Percentiles rank a stretch among this genome's conserved stretches.
Conservation (phyloP, 2,888 invertebrate species). For the Leptothorax acervorum region DNA sequence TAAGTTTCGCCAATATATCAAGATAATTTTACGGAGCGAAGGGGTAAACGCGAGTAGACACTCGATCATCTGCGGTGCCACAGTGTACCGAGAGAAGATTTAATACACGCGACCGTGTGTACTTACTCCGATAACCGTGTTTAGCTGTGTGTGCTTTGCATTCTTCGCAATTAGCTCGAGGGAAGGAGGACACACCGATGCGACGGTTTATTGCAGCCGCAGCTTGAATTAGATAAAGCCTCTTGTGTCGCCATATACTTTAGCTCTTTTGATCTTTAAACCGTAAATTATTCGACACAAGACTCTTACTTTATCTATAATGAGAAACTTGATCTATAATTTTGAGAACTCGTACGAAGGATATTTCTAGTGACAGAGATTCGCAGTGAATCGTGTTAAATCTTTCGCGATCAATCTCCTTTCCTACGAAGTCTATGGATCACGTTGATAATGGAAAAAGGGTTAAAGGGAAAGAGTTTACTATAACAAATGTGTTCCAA, state of each 20-base stretch:
- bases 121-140: slow-evolving; percentile 22
- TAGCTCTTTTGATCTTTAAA: background rate
- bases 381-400: background rate
- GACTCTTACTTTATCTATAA: background rate
- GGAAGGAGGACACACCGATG: background rate
- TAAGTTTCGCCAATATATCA: slow-evolving; percentile 21
- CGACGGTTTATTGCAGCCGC: background rate
- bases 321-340: background rate
- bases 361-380: background rate
- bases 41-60: background rate
- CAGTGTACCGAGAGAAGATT: background rate
- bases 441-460: background rate
- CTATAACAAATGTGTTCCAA: background rate
- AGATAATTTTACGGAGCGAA: slow-evolving; percentile 17
- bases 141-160: slow-evolving; percentile 31
- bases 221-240: slow-evolving; percentile 30
- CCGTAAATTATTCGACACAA: background rate
- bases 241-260: slow-evolving; percentile 7
- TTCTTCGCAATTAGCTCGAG: slow-evolving; percentile 39
- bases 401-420: background rate
- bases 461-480: background rate
- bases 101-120: slow-evolving; percentile 6
- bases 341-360: background rate
- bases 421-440: background rate
- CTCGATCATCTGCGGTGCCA: background rate